phyloP scores from a whole-genome alignment of 2,888 invertebrate genomes.

The Melinaea menophilus region DNA sequence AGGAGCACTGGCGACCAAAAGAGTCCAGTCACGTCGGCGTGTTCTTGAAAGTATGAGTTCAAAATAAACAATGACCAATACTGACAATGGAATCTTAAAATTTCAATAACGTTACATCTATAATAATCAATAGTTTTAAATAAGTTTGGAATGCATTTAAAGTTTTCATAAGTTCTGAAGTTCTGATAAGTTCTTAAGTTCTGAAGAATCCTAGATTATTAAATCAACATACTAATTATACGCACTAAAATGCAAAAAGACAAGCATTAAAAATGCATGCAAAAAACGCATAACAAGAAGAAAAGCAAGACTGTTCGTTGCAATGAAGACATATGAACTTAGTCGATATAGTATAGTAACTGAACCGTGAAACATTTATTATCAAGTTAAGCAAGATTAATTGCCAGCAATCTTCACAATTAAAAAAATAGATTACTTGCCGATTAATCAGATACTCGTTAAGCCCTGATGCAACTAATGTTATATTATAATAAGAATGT shows the following conservation, averaged over 20 bases:
- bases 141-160: too few relatives aligned
- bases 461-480: constrained; percentile 49
- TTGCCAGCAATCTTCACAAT: constrained; percentile 49
- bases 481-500: constrained; percentile 15
- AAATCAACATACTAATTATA: too few relatives aligned
- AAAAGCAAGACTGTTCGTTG: constrained; percentile 4
- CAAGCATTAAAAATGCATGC: too few relatives aligned
- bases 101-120: not conserved
- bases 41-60: constrained; percentile 27
- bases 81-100: too few relatives aligned
- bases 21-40: constrained; percentile 21
- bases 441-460: constrained; percentile 55
- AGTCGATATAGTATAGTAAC: constrained; percentile 36
- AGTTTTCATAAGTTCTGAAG: too few relatives aligned
- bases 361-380: constrained; percentile 58
- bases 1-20: constrained; percentile 45
- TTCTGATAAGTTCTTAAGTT: too few relatives aligned
- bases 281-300: constrained; percentile 11
- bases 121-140: too few relatives aligned
- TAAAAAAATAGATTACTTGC: constrained; percentile 59
- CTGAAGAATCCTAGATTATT: too few relatives aligned
- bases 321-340: too few relatives aligned
- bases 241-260: too few relatives aligned
- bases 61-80: constrained; percentile 17
- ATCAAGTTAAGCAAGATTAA: constrained; percentile 69